Percentiles rank a stretch among this genome's conserved stretches.
Evolutionary conservation across 1,140 invertebrate species (phyloP).

Genomic region (Drosophila hydei): DNA sequence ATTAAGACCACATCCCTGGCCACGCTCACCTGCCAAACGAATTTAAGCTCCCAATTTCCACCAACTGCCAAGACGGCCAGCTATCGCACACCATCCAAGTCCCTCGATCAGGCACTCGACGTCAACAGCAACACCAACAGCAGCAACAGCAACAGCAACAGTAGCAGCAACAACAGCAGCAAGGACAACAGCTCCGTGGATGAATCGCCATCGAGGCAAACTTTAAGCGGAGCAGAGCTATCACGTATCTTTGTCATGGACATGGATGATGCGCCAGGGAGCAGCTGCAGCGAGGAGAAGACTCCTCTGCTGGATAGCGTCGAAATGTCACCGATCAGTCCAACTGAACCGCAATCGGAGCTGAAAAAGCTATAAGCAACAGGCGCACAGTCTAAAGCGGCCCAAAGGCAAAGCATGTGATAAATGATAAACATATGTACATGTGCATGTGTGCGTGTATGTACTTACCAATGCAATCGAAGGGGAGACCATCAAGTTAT

Average conservation of each 20-base stretch:
- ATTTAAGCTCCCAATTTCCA: slow-evolving; percentile 64
- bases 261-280: slow-evolving; percentile 70
- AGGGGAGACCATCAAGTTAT: slow-evolving; percentile 45
- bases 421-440: slow-evolving; percentile 34
- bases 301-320: slow-evolving; percentile 81
- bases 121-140: slow-evolving; percentile 36
- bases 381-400: slow-evolving; percentile 49
- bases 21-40: slow-evolving; percentile 77
- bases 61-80: slow-evolving; percentile 55
- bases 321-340: slow-evolving; percentile 83
- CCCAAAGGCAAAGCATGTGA: slow-evolving; percentile 75
- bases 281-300: slow-evolving; percentile 81
- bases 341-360: slow-evolving; percentile 74
- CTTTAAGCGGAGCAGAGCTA: slow-evolving; percentile 71
- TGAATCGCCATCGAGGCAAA: slow-evolving; percentile 72
- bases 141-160: slow-evolving; percentile 39
- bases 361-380: slow-evolving; percentile 66
- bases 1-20: slow-evolving; percentile 82
- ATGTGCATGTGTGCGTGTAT: slow-evolving; percentile 1
- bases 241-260: slow-evolving; percentile 80
- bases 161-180: slow-evolving; percentile 42
- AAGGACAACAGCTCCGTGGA: slow-evolving; percentile 66
- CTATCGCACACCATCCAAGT: slow-evolving; percentile 70
- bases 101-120: slow-evolving; percentile 61
- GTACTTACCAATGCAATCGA: slow-evolving; percentile 25